Base-by-base conservation (phyloP, 2,797 vertebrate genomes). In the Danio albolineatus region DNA sequence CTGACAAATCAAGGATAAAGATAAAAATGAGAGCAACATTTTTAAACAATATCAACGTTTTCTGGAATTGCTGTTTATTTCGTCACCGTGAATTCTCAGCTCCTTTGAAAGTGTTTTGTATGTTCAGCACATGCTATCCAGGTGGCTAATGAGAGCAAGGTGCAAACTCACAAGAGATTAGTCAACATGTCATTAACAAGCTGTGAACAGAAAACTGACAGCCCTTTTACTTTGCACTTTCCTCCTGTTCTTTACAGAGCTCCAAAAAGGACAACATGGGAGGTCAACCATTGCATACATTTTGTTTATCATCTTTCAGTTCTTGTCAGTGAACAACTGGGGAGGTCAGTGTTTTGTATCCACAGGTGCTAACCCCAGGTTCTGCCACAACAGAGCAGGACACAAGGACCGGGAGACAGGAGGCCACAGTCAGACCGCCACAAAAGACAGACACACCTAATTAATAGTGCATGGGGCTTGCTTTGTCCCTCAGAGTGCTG, bases 91-190 rank as follows among this genome's bases (percentile, higher is more conserved):
- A 10, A 49, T 9, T 36, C 6, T 5, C 4, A 16, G 64, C 62
- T 28, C 21, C 28, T 28, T 44, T 48, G 16, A 46, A 53, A 70
- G 56, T 19, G 28, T 41, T 60, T 59, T 74, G 14, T 51, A 21
- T 3, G 28, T 61, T 53, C 60, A 19, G 46, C 82, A 82, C 72
- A 69, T 84, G 79, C 61, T 57, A 69, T 69, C 72, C 83, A 85
- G 85, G 83, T 79, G 83, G 78, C 78, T 86, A 82, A 85, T 86
- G 84, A 88, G 76, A 7, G 14, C 75, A 81, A 83, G 80, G 83
- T 84, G 76, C 81, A 83, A 76, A 74, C 19, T 82, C 80, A 77
- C 64, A 67, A 62, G 49, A 76, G 79, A 85, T 82, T 85, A 83
- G 76, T 72, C 78, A 81, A 80, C 76, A 80, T 65, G 83, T 72